Base-by-base conservation (phyloP, 2,113 vertebrate species). In the Burhinus oedicnemus region DNA sequence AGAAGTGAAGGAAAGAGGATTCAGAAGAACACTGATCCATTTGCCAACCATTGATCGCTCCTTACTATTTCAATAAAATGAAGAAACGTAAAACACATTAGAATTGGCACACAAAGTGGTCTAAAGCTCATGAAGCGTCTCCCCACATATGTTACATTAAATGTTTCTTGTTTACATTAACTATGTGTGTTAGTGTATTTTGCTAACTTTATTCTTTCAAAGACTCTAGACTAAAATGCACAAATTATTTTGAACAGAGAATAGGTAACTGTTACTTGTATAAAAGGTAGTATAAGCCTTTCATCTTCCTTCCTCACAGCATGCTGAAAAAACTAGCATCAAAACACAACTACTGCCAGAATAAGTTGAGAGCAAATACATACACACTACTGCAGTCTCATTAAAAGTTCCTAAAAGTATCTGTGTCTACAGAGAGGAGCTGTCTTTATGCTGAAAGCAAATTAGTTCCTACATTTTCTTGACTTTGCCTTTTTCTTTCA, bases 401-500 rank as follows among this genome's bases (percentile, higher is more conserved):
- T 84, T 95, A 93, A 95, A 97, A 96, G 45, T 71, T 90, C 18
- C 49, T 74, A 32, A 61, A 91, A 92, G 27, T 86, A 70, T 83
- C 68, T 80, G 3, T 57, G 34, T 40, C 29, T 74, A 84, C 9
- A 69, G 23, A 87, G 29, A 88, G 13, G 5, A 87, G 6, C 19
- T 89, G 20, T 8, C 11, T 77, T 97, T 89, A 81, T 80, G 58
- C 45, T 80, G 66, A 89, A 82, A 34, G 29, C 8, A 88, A 87
- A 94, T 75, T 25, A 60, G 19, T 83, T 90, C 27, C 42, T 72
- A 20, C 2, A 11, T 90, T 91, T 95, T 58, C 72, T 58, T 91
- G 51, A 42, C 12, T 95, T 84, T 72, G 6, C 4, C 21, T 68
- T 25, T 66, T 30, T 82, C 18, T 87, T 89, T 75, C 27, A 36